These are phyloP conservation scores for Brienomyrus brachyistius DNA, from an alignment of 2,113 vertebrate species.

Conservation along the genomic window DNA sequence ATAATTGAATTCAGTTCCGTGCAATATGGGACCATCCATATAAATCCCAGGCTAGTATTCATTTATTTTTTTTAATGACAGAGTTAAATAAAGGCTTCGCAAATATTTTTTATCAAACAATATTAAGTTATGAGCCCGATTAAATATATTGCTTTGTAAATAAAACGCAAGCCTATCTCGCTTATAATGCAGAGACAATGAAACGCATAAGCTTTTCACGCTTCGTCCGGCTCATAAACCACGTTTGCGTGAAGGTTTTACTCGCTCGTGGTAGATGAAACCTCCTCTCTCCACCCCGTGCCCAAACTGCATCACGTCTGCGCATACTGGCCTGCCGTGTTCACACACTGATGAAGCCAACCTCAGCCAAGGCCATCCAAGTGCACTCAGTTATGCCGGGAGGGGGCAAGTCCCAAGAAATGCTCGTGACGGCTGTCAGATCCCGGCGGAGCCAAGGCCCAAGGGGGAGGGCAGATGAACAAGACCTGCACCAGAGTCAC, in stretches of 20 bases:
- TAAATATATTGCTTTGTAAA: not conserved
- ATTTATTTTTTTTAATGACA: not conserved
- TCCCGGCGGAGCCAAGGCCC: constrained; percentile 21
- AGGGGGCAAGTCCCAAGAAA: constrained; percentile 12
- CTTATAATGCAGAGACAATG: not conserved
- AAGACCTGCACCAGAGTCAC: constrained; percentile 45
- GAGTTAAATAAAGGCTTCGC: not conserved
- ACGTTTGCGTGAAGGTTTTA: not conserved
- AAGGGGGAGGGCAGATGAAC: not conserved
- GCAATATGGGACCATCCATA: not conserved
- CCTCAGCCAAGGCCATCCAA: not conserved
- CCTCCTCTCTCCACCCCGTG: not conserved
- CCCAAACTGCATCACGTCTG: not conserved
- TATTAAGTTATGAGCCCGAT: not conserved
- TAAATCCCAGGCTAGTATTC: not conserved
- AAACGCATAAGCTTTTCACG: not conserved
- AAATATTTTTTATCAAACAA: not conserved
- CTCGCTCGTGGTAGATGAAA: not conserved
- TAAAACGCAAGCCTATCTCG: not conserved
- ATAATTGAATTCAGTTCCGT: not conserved
- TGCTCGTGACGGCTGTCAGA: constrained; percentile 43
- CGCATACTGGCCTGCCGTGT: not conserved
- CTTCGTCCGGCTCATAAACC: not conserved
- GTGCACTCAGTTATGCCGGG: not conserved
- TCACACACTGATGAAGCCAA: not conserved